phyloP scores from a whole-genome alignment of 2,888 invertebrate genomes.

The Xestoiulus laeticollis region DNA sequence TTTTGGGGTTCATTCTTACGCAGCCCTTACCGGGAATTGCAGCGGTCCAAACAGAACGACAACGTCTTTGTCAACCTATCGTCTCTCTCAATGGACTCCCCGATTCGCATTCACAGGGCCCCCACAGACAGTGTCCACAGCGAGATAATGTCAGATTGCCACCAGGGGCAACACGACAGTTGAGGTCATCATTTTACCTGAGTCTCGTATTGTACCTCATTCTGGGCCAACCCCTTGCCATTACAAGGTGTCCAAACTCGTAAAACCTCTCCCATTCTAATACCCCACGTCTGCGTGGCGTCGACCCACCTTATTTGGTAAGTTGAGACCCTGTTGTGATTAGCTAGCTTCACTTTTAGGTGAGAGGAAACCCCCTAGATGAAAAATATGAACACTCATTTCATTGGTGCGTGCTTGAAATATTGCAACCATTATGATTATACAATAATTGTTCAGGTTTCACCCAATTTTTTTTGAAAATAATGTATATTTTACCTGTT shows the following conservation, averaged over 20 bases:
- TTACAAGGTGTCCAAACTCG: neutral
- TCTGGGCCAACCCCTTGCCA: neutral
- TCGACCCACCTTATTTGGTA: neutral
- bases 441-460: too few species aligned
- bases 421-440: neutral
- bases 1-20: neutral
- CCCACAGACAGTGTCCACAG: neutral
- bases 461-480: too few species aligned
- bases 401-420: neutral
- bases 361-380: neutral
- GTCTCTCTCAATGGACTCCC: neutral
- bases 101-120: neutral
- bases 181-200: neutral
- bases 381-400: neutral
- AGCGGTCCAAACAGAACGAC: slow-evolving; percentile 15
- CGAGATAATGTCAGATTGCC: neutral
- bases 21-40: slow-evolving; percentile 26
- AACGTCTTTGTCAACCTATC: neutral
- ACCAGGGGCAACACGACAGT: neutral
- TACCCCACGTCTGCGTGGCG: neutral
- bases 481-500: too few species aligned
- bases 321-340: slow-evolving; percentile 10
- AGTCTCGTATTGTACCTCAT: neutral
- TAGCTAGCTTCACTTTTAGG: slow-evolving; percentile 17
- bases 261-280: neutral